These are phyloP conservation scores for Tinamus guttatus DNA, from an alignment of 2,113 vertebrate genomes.

Conservation along the genomic window DNA sequence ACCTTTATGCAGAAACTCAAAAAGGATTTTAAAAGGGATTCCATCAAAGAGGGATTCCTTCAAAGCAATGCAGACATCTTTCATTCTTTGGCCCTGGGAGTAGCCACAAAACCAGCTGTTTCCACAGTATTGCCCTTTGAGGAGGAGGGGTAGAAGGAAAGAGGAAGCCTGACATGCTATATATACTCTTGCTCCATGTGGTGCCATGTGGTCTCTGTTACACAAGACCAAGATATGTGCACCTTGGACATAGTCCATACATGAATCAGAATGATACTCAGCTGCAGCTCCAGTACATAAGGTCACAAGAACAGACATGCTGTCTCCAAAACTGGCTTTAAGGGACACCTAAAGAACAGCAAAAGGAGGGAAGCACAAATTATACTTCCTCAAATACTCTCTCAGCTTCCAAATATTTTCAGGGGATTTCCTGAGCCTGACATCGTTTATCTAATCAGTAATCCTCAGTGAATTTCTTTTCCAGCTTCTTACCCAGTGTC, in stretches of 20 bases:
- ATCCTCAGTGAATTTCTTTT: background rate
- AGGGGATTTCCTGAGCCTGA: background rate
- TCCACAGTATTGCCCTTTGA: background rate
- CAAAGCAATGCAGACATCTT: background rate
- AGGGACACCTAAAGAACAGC: background rate
- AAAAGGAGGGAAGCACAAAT: background rate
- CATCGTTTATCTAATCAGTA: background rate
- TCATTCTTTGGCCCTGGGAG: constrained; percentile 23
- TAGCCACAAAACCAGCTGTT: constrained; percentile 22
- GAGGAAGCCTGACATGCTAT: background rate
- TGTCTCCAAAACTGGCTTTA: background rate
- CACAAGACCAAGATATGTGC: constrained; percentile 25
- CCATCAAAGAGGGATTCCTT: constrained; percentile 39
- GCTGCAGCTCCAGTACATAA: background rate
- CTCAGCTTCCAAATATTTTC: background rate
- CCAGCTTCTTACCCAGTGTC: background rate
- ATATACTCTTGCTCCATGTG: background rate
- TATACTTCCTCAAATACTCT: background rate
- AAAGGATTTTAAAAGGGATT: constrained; percentile 15
- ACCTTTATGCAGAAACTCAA: background rate
- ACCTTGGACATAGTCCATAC: constrained; percentile 35
- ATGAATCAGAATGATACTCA: constrained; percentile 34
- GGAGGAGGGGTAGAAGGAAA: background rate
- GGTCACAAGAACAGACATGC: background rate
- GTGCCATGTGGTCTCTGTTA: constrained; percentile 20